These are phyloP conservation scores for Drosophila tani DNA, from an alignment of 1,140 invertebrate species.

Conservation along the genomic window DNA sequence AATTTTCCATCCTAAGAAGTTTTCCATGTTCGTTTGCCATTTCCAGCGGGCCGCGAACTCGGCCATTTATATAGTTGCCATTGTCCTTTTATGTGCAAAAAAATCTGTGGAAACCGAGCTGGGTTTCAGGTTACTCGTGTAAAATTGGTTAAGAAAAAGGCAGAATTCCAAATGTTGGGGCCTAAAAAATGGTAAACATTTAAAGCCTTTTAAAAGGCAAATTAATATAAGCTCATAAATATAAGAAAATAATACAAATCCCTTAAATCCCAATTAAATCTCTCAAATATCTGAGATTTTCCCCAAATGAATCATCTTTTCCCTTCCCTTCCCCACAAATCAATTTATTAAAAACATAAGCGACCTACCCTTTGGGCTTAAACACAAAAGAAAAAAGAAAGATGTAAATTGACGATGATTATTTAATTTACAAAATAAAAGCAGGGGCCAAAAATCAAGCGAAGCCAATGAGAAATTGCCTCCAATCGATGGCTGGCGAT, in stretches of 20 bases:
- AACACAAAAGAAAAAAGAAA: constrained; percentile 10
- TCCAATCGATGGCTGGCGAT: constrained; percentile 54
- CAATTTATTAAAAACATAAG: constrained; percentile 33
- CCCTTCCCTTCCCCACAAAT: constrained; percentile 4
- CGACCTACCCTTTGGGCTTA: constrained; percentile 26
- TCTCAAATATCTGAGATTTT: neutral
- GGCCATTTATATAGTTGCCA: constrained; percentile 11
- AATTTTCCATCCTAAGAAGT: constrained; percentile 74
- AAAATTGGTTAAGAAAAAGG: neutral
- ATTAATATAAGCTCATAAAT: neutral
- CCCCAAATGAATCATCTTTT: constrained; percentile 7
- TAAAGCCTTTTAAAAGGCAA: neutral
- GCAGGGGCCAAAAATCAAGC: constrained; percentile 43
- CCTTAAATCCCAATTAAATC: neutral
- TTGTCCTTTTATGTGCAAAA: constrained; percentile 53
- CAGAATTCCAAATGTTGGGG: neutral
- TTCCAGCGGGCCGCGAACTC: constrained; percentile 37
- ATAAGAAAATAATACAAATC: no score
- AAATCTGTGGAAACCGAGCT: neutral
- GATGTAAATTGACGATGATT: constrained; percentile 49
- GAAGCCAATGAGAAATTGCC: constrained; percentile 49
- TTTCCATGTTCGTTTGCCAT: constrained; percentile 77
- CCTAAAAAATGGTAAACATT: neutral
- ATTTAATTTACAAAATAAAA: constrained; percentile 46
- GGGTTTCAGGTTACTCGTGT: neutral